phyloP scores from a whole-genome alignment of 2,797 vertebrate species.

The Gallinago nigripennis region DNA sequence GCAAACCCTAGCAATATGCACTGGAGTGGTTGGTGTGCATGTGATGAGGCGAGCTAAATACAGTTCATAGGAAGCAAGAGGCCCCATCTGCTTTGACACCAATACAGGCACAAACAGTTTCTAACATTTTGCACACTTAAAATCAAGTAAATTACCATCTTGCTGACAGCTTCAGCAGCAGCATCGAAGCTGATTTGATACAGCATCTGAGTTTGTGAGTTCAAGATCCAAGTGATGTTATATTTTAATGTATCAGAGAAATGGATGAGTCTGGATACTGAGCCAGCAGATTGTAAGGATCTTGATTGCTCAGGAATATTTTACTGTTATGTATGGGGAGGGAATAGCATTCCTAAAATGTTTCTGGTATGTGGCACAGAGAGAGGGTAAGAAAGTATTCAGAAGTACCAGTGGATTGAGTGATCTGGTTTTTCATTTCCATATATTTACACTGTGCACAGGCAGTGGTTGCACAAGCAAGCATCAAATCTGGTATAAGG shows the following conservation, averaged over 20 bases:
- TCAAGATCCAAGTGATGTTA: neutral
- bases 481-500: neutral
- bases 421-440: neutral
- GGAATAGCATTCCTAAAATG: neutral
- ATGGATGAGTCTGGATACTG: neutral
- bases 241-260: neutral
- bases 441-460: neutral
- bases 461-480: neutral
- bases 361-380: neutral
- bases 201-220: neutral
- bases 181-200: neutral
- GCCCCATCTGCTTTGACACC: neutral
- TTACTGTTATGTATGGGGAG: neutral
- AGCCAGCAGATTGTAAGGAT: neutral
- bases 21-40: neutral
- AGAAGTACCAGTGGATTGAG: neutral
- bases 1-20: neutral
- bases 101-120: neutral
- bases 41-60: neutral
- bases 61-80: neutral
- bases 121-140: neutral
- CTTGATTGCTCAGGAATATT: neutral
- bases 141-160: neutral
- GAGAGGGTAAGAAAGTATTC: neutral
- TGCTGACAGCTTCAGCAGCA: neutral